Evolutionary conservation across 2,797 vertebrate genomes (phyloP), one percentile per base, ranked within the genome.

Genomic region (Gouania willdenowi): DNA sequence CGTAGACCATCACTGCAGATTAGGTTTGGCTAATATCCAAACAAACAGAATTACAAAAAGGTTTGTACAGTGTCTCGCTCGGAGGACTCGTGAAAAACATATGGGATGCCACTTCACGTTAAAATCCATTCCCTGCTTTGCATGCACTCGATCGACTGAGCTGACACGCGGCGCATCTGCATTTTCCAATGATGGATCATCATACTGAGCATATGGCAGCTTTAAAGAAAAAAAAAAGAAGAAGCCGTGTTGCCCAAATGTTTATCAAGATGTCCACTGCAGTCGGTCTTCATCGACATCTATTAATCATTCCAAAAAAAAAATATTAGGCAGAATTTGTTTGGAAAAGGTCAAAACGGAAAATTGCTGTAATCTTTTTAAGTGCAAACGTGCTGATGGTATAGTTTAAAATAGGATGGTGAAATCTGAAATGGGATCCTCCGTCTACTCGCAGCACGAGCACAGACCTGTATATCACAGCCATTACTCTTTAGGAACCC

Each of bases 301-400:
- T 64, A 69, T 52, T 40, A 46, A n/a, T 47, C 66, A 47, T 11
- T 28, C 52, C 45, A 46, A 14, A 18, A 35, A 41, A 71, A 46
- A 14, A 18, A 35, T 41, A 71, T 43, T 26, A 25, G 19, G 21
- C 4, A 1, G 38, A 26, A 44, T 60, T 57, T 34, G 33, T 48
- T 60, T 62, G 35, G 7, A 63, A 79, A 76, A 74, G 73, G 77
- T 76, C 60, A 69, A 69, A 37, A 65, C 1, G 6, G 57, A 22
- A 65, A 70, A 55, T 16, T 28, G 35, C 67, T 33, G 43, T 66
- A 65, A 70, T 57, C 49, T 39, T 9, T 17, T 42, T 70, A 31
- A 38, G 69, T 71, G 67, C 47, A 44, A 77, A 68, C 61, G 50
- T 55, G 35, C 70, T 63, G 70, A 77, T 66, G 53, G 40, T 58